These are phyloP conservation scores for Lepidurus couesii DNA, from an alignment of 1,140 invertebrate genomes.

Conservation along the genomic window DNA sequence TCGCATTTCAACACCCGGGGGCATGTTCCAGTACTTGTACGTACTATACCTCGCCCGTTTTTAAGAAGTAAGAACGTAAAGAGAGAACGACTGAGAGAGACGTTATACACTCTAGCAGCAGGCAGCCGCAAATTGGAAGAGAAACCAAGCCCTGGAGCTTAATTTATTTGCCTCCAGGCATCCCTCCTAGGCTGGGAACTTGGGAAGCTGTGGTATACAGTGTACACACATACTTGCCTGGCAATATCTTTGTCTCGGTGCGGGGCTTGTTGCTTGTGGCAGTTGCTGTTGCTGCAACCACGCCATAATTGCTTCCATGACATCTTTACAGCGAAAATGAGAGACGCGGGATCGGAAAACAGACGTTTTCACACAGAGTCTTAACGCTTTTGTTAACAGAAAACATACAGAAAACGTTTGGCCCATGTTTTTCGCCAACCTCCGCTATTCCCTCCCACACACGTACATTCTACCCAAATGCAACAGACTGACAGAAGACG, in stretches of 20 bases:
- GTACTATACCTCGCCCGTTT: no score
- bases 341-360: neutral
- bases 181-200: conserved; percentile 6
- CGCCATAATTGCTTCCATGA: neutral
- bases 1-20: neutral
- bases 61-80: neutral
- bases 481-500: no score
- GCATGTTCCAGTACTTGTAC: neutral
- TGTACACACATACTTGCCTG: neutral
- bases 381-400: neutral
- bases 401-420: neutral
- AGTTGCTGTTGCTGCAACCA: neutral
- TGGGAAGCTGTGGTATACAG: neutral
- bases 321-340: neutral
- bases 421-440: neutral
- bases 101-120: neutral
- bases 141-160: neutral
- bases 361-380: neutral
- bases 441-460: no score
- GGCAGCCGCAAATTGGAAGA: conserved; percentile 17
- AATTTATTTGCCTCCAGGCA: conserved; percentile 21
- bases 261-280: neutral
- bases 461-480: no score
- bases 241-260: conserved; percentile 15
- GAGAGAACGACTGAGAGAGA: neutral